Percentiles rank a stretch among this genome's conserved stretches.
Evolutionary conservation across 2,113 vertebrate species (phyloP).

Genomic region (Tragulus kanchil): DNA sequence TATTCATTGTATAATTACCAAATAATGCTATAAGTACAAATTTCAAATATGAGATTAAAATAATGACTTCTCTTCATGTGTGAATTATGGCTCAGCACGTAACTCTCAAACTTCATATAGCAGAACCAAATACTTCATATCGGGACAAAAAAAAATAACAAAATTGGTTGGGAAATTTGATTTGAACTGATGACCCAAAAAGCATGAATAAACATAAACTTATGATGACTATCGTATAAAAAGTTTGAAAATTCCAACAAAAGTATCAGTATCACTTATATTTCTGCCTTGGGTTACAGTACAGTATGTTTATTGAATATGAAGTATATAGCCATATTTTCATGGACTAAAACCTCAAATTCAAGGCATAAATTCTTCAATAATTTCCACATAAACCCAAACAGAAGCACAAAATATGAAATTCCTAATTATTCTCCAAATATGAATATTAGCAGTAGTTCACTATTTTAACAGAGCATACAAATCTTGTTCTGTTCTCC

Average conservation of each 20-base stretch:
- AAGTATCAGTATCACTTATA: background rate
- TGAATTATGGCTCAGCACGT: background rate
- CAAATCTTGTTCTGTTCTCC: background rate
- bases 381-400: background rate
- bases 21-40: background rate
- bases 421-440: conserved; percentile 26
- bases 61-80: background rate
- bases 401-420: conserved; percentile 8
- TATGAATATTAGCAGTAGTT: background rate
- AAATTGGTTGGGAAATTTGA: background rate
- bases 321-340: background rate
- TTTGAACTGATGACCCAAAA: conserved; percentile 34
- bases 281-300: background rate
- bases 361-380: background rate
- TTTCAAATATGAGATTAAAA: conserved; percentile 6
- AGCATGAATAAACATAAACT: conserved; percentile 8
- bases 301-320: background rate
- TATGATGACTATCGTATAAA: background rate
- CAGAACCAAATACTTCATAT: background rate
- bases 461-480: background rate
- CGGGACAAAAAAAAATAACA: background rate
- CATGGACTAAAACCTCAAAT: background rate
- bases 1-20: conserved; percentile 39
- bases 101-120: background rate
- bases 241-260: background rate